A percentile compares a stretch with the other conserved stretches of the same genome.
phyloP scores from a whole-genome alignment of 2,113 vertebrate species.

The Cephalopterus ornatus region DNA sequence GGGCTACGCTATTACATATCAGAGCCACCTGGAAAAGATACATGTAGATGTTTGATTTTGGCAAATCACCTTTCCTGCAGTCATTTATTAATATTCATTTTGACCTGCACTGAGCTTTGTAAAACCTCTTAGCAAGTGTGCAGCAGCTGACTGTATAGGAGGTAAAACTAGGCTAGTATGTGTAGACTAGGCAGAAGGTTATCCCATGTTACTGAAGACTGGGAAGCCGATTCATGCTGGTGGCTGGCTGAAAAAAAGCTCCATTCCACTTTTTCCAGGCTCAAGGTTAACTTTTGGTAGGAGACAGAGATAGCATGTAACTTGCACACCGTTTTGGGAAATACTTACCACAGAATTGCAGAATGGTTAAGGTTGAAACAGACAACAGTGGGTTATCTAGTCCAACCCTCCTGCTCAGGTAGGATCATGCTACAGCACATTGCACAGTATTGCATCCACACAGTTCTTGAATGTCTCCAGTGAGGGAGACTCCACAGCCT shows the following conservation, averaged over 20 bases:
- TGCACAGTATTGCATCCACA: neutral
- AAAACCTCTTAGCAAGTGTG: neutral
- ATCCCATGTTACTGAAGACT: neutral
- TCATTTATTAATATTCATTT: neutral
- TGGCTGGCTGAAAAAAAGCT: neutral
- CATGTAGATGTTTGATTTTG: neutral
- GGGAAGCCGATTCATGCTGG: neutral
- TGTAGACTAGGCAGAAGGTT: neutral
- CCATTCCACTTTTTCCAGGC: neutral
- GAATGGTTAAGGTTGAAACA: neutral
- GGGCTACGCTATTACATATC: neutral
- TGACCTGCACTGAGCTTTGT: neutral
- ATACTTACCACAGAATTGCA: neutral
- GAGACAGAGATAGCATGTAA: rapidly evolving
- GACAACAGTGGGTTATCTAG: neutral
- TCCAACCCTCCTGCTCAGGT: neutral
- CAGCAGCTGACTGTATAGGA: neutral
- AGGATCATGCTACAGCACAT: neutral
- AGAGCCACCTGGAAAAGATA: neutral
- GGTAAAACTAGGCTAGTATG: neutral
- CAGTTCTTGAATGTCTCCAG: neutral
- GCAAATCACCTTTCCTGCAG: neutral
- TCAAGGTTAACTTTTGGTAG: neutral
- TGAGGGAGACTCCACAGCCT: neutral
- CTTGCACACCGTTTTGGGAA: neutral